These are phyloP conservation scores for Erebia epiphron DNA, from an alignment of 2,888 invertebrate genomes.

Conservation along the genomic window DNA sequence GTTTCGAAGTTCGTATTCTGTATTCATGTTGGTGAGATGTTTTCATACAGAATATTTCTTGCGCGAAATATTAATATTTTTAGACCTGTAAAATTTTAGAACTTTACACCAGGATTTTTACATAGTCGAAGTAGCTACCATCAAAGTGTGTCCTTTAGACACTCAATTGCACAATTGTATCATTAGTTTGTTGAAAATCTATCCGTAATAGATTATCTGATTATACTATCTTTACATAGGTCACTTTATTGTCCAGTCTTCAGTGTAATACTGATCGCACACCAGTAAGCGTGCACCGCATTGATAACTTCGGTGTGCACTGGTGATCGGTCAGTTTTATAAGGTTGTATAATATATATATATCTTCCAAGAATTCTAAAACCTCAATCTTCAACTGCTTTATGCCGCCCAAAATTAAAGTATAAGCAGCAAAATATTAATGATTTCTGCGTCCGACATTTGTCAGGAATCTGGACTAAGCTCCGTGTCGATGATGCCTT, in stretches of 20 bases:
- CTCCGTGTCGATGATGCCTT: constrained; percentile 48
- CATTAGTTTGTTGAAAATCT: constrained; percentile 12
- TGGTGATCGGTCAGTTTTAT: not conserved
- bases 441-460: constrained; percentile 29
- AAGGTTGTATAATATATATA: not conserved
- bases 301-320: not conserved
- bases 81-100: not conserved
- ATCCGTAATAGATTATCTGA: constrained; percentile 3
- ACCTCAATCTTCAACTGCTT: constrained; percentile 2
- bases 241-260: constrained; percentile 8
- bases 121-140: not conserved
- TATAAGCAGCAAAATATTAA: constrained; percentile 26
- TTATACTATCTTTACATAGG: not conserved
- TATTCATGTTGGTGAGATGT: no score
- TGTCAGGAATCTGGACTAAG: constrained; percentile 39
- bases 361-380: not conserved
- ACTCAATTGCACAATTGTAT: constrained; percentile 21
- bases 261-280: not conserved
- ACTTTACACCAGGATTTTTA: not conserved
- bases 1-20: no score
- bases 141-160: not conserved
- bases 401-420: not conserved
- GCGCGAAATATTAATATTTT: no score
- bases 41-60: no score
- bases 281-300: not conserved